Conservation (phyloP, 2,888 invertebrate genomes). For the Troides oblongomaculatus region DNA sequence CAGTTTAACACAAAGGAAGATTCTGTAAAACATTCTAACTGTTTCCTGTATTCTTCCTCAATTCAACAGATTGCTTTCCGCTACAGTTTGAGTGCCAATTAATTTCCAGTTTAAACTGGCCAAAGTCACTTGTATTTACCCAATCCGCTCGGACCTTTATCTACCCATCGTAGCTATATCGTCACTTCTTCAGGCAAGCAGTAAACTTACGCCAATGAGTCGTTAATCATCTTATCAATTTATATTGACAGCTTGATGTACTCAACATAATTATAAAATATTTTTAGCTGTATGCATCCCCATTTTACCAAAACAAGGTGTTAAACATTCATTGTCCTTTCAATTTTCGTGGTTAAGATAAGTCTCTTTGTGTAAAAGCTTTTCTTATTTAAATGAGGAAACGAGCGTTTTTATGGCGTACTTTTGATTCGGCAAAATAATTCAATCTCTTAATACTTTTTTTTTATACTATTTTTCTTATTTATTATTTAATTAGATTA, state of each 20-base stretch:
- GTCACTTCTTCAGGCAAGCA: not conserved
- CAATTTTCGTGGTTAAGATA: conserved; percentile 2
- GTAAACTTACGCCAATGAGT: not conserved
- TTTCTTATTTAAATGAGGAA: conserved; percentile 32
- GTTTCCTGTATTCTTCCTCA: no score
- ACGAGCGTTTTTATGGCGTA: conserved; percentile 2
- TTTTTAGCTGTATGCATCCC: not conserved
- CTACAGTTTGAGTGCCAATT: no score
- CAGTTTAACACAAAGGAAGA: no score
- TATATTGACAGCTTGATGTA: not conserved
- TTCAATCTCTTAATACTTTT: not conserved
- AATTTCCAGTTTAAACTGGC: no score
- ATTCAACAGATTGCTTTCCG: no score
- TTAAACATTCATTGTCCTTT: conserved; percentile 5
- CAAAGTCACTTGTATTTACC: no score
- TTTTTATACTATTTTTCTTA: not conserved
- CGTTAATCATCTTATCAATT: not conserved
- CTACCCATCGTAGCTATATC: no score
- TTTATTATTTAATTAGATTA: not conserved
- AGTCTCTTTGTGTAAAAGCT: conserved; percentile 13
- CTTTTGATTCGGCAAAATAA: not conserved
- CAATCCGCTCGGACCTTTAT: no score
- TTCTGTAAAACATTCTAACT: no score
- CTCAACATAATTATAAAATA: not conserved
- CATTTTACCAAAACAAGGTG: conserved; percentile 6